These are phyloP conservation scores for Calypte anna DNA, from an alignment of 2,113 vertebrate species.

Conservation along the genomic window DNA sequence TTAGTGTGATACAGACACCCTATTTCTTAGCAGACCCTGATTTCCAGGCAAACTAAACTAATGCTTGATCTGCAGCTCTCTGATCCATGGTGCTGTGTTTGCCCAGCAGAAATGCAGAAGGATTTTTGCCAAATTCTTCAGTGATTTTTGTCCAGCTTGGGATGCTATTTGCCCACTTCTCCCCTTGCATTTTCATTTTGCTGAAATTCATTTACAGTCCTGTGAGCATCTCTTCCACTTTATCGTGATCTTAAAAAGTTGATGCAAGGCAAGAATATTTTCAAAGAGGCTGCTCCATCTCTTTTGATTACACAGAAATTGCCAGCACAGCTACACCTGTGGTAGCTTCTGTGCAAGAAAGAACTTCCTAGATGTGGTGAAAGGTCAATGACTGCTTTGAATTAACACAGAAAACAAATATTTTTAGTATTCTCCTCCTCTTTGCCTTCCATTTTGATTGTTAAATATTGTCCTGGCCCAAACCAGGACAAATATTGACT, in stretches of 20 bases:
- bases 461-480: neutral
- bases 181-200: neutral
- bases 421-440: neutral
- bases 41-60: neutral
- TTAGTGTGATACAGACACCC: too few species aligned
- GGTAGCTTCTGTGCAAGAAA: neutral
- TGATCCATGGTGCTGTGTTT: neutral
- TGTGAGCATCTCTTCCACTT: neutral
- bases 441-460: neutral
- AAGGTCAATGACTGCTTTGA: neutral
- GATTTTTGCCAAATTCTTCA: neutral
- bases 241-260: neutral
- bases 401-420: neutral
- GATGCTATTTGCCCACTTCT: neutral
- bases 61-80: neutral
- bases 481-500: neutral
- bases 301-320: neutral
- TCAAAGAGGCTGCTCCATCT: neutral
- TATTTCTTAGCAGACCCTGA: neutral
- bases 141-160: neutral
- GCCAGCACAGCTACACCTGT: neutral
- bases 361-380: neutral
- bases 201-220: neutral
- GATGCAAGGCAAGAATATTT: neutral
- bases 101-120: neutral